Evolutionary conservation across 2,888 invertebrate genomes (phyloP).

Genomic region (Drosophila fulvimacula): DNA sequence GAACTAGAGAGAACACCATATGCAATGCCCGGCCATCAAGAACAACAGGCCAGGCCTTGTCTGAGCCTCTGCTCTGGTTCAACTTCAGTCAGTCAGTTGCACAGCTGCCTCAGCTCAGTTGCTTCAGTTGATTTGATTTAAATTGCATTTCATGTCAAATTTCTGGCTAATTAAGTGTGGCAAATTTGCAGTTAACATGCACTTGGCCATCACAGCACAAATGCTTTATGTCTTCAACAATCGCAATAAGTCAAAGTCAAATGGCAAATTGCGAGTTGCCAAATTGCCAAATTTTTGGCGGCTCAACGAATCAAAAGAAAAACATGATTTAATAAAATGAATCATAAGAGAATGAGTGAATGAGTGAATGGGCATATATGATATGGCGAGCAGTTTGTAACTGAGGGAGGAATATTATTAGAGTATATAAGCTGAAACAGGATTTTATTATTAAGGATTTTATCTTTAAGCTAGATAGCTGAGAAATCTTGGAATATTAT

Average conservation of each 20-base stretch:
- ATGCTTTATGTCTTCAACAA: slow-evolving; percentile 2
- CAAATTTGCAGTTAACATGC: slow-evolving; percentile 49
- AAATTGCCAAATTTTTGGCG: slow-evolving; percentile 63
- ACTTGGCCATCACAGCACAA: slow-evolving; percentile 50
- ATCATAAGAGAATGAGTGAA: not conserved
- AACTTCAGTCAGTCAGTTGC: not conserved
- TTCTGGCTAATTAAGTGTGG: slow-evolving; percentile 50
- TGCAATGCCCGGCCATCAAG: slow-evolving; percentile 62
- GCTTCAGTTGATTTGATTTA: slow-evolving; percentile 25
- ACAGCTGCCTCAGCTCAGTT: not conserved
- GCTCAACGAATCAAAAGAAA: not conserved
- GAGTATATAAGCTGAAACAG: too few relatives aligned
- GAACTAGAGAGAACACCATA: slow-evolving; percentile 73
- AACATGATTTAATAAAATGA: slow-evolving; percentile 22
- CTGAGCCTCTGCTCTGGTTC: not conserved
- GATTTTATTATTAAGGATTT: too few relatives aligned
- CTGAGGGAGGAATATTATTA: too few relatives aligned
- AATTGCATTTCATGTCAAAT: slow-evolving; percentile 37
- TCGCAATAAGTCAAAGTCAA: slow-evolving; percentile 48
- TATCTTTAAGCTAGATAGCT: too few relatives aligned
- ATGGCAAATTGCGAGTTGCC: slow-evolving; percentile 19
- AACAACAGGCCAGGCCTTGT: slow-evolving; percentile 19
- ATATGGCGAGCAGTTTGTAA: not conserved
- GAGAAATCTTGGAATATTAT: too few relatives aligned
- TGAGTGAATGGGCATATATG: not conserved